Conservation (phyloP, 2,888 invertebrate species). For the Acanthopleura granulata region DNA sequence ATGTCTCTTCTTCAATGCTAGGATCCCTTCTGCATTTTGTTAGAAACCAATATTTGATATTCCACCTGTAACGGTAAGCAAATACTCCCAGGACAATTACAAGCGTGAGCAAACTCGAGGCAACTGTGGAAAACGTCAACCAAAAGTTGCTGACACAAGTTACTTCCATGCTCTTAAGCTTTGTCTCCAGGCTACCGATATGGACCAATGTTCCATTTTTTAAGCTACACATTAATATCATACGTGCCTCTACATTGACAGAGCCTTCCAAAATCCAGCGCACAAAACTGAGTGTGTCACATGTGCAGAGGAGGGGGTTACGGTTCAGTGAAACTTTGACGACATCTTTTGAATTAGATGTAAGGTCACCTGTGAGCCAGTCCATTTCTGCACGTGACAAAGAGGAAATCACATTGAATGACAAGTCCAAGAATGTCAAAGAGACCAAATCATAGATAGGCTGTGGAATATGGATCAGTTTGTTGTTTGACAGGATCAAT, state of each 20-base stretch:
- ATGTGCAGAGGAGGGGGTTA: constrained; percentile 11
- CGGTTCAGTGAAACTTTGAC: not conserved
- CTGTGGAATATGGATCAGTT: not conserved
- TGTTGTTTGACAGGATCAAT: not conserved
- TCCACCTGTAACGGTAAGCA: constrained; percentile 1
- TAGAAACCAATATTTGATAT: constrained; percentile 13
- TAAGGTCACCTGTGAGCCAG: not conserved
- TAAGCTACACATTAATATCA: not conserved
- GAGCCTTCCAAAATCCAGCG: not conserved
- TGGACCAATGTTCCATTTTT: not conserved
- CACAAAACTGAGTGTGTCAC: not conserved
- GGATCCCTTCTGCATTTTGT: not conserved
- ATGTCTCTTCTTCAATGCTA: not conserved
- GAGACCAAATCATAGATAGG: not conserved
- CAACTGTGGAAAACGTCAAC: not conserved
- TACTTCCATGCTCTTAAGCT: not conserved
- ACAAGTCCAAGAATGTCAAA: not conserved
- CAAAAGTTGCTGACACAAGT: constrained; percentile 9
- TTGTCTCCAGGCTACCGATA: no score
- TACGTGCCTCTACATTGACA: not conserved
- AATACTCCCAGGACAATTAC: not conserved
- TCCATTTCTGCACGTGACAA: not conserved
- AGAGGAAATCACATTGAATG: not conserved
- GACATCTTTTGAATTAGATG: no score
- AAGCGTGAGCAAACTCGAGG: not conserved